A percentile compares a stretch with the other conserved stretches of the same genome.
phyloP scores from a whole-genome alignment of 2,797 vertebrate genomes.

The Gallinago stenura region DNA sequence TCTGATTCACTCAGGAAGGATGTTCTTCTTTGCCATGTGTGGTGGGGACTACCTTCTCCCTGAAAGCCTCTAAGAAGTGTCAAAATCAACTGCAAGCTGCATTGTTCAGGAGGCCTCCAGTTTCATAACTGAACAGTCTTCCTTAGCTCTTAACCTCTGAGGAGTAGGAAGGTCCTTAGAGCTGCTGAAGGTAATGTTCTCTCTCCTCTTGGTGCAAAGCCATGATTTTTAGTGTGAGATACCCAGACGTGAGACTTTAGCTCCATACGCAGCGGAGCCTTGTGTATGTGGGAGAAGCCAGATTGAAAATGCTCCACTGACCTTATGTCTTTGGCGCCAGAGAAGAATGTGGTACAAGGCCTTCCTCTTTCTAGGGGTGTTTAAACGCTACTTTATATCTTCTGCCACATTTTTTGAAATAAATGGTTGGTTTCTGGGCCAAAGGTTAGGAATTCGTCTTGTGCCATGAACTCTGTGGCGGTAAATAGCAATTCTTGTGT shows the following conservation, averaged over 20 bases:
- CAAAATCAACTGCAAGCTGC: not conserved
- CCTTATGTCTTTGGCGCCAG: rapidly evolving
- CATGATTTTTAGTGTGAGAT: not conserved
- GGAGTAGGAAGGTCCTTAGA: conserved; percentile 4
- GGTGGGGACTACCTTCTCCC: not conserved
- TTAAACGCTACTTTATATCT: not conserved
- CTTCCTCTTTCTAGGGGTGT: not conserved
- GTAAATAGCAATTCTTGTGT: not conserved
- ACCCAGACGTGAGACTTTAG: not conserved
- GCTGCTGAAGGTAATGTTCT: conserved; percentile 14
- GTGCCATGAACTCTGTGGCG: rapidly evolving
- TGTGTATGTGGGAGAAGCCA: not conserved
- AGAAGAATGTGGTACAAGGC: not conserved
- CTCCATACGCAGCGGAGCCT: rapidly evolving
- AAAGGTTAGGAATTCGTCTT: not conserved
- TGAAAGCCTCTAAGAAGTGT: not conserved
- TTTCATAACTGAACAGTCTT: not conserved
- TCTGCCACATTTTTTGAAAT: rapidly evolving
- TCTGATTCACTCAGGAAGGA: not conserved
- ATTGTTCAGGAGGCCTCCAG: not conserved
- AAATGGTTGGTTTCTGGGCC: not conserved
- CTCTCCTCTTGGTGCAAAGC: not conserved
- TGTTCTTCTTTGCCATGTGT: not conserved
- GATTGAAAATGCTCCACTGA: not conserved
- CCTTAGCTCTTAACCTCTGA: conserved; percentile 9